Conservation (phyloP, 2,113 vertebrate species). For the Dasyornis broadbenti region DNA sequence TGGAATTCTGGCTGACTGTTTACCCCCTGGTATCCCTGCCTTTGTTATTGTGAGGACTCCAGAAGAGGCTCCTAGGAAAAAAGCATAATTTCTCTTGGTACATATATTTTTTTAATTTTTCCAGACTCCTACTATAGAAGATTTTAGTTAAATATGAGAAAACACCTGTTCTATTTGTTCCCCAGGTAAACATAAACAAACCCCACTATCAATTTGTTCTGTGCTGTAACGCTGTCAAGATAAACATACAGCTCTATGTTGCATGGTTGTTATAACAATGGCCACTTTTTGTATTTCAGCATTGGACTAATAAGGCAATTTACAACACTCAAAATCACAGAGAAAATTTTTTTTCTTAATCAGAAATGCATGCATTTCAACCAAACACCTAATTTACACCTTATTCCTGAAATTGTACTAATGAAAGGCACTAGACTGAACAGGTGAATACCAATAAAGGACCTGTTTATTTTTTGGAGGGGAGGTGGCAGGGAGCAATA, state of each 20-base stretch:
- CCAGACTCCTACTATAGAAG: neutral
- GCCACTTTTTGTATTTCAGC: neutral
- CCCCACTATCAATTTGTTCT: neutral
- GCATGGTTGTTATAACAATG: neutral
- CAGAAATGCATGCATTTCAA: neutral
- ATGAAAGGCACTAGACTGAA: neutral
- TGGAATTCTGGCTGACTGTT: neutral
- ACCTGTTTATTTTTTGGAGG: neutral
- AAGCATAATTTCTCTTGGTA: neutral
- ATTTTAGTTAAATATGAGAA: neutral
- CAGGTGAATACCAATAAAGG: neutral
- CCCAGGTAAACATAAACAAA: neutral
- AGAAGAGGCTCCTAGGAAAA: neutral
- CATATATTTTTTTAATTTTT: neutral
- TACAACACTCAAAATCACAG: neutral
- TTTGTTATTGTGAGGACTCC: neutral
- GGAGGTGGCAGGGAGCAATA: neutral
- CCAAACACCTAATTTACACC: neutral
- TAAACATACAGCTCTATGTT: neutral
- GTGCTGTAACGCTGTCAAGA: neutral
- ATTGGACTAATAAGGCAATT: neutral
- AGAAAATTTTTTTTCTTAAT: neutral
- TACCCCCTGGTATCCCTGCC: neutral
- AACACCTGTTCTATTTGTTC: neutral
- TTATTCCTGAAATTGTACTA: neutral